Percentiles rank a stretch among this genome's conserved stretches.
Conservation (phyloP, 1,140 invertebrate genomes). For the Diploscapter pachys region DNA sequence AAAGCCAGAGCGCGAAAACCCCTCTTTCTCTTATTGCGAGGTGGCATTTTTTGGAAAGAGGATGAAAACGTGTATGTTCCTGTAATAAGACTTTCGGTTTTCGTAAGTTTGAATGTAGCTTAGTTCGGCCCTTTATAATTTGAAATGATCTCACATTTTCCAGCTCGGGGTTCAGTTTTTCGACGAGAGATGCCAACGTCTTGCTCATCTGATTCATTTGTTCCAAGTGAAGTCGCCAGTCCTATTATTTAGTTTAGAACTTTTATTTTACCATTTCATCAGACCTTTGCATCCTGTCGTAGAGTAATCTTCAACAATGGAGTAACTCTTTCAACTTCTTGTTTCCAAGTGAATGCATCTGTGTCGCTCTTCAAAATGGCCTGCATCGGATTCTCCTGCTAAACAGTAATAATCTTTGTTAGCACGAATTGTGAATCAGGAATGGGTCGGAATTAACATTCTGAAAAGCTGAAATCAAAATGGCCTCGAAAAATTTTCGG, state of each 20-base stretch:
- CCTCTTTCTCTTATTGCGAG: no score
- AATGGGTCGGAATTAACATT: no score
- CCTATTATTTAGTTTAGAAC: slow-evolving; percentile 63
- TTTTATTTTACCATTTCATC: no score
- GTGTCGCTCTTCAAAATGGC: slow-evolving; percentile 61
- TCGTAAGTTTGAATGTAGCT: no score
- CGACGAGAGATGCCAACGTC: slow-evolving; percentile 69
- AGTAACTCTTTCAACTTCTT: slow-evolving; percentile 83
- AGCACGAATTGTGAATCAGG: no score
- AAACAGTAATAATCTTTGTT: neutral
- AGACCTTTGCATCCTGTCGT: slow-evolving; percentile 66
- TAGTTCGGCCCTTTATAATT: no score
- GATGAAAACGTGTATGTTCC: no score
- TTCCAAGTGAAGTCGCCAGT: slow-evolving; percentile 82
- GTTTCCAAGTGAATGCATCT: slow-evolving; percentile 71
- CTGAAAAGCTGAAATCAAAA: no score
- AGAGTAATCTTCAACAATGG: slow-evolving; percentile 84
- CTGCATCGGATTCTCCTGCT: slow-evolving; percentile 22
- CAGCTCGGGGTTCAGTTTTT: slow-evolving; percentile 71
- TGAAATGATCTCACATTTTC: slow-evolving; percentile 64
- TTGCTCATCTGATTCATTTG: slow-evolving; percentile 77
- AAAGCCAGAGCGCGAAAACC: no score
- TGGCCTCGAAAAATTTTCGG: no score
- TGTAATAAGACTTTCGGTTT: no score
- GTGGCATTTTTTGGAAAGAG: no score